These are phyloP conservation scores for Dasypus novemcinctus DNA, from an alignment of 2,113 vertebrate genomes.

Conservation along the genomic window DNA sequence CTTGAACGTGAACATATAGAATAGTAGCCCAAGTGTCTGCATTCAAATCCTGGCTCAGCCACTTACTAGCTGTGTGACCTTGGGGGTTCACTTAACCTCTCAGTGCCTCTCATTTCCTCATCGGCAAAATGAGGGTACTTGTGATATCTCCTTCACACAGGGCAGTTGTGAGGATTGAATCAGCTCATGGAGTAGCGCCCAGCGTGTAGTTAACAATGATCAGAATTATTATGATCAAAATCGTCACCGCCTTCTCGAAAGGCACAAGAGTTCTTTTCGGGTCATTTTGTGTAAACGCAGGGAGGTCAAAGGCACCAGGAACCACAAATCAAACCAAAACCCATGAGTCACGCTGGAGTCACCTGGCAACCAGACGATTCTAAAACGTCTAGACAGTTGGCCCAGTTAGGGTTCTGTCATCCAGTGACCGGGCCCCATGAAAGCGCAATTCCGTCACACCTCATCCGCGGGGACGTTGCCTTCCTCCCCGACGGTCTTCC, in stretches of 20 bases:
- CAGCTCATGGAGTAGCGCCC: neutral
- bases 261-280: neutral
- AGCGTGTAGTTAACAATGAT: neutral
- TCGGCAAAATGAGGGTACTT: neutral
- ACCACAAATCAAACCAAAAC: constrained; percentile 22
- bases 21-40: neutral
- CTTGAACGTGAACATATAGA: neutral
- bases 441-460: constrained; percentile 78
- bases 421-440: neutral
- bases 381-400: neutral
- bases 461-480: constrained; percentile 88
- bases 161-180: neutral
- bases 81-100: neutral
- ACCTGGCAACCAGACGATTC: neutral
- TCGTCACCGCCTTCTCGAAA: neutral
- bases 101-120: neutral
- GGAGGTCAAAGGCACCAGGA: neutral
- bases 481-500: constrained; percentile 91
- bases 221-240: neutral
- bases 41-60: neutral
- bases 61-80: neutral
- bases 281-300: neutral
- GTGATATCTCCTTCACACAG: neutral
- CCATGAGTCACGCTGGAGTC: neutral
- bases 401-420: neutral